phyloP scores from a whole-genome alignment of 2,888 invertebrate species.

The Sceliomorpha sp. region DNA sequence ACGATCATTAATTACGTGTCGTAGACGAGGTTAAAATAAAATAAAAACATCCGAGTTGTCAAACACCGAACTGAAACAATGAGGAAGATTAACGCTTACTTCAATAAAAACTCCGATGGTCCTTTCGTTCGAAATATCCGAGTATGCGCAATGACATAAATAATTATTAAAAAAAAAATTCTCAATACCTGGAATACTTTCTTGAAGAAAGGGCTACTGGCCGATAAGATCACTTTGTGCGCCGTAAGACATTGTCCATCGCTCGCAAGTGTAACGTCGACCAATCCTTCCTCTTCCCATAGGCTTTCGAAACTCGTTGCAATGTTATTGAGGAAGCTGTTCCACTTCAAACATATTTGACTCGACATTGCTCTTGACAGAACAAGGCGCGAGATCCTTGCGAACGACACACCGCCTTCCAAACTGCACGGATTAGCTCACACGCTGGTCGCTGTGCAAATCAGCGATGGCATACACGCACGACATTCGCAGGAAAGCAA shows the following conservation, averaged over 20 bases:
- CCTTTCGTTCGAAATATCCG: too few species aligned
- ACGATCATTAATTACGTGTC: too few species aligned
- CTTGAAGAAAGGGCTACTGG: slow-evolving; percentile 85
- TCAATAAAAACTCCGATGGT: too few species aligned
- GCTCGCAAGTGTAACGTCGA: slow-evolving; percentile 85
- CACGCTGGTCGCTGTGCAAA: slow-evolving; percentile 2
- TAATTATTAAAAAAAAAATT: too few species aligned
- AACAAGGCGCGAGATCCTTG: slow-evolving; percentile 12
- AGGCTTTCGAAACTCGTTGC: slow-evolving; percentile 84
- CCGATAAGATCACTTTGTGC: slow-evolving; percentile 86
- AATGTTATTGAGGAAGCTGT: slow-evolving; percentile 85
- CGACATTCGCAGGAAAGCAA: slow-evolving; percentile 15
- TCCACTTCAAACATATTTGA: slow-evolving; percentile 87
- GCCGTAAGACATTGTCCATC: slow-evolving; percentile 86
- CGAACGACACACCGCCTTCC: background rate
- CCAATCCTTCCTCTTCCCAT: slow-evolving; percentile 85
- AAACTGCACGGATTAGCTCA: background rate
- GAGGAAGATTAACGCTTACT: too few species aligned
- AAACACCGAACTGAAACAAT: too few species aligned
- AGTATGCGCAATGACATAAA: too few species aligned
- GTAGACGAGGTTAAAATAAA: too few species aligned
- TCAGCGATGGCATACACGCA: slow-evolving; percentile 28
- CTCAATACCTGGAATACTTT: slow-evolving; percentile 85
- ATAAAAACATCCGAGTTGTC: too few species aligned
- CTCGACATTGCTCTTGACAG: slow-evolving; percentile 72